Conservation (phyloP, 2,113 vertebrate species). For the Onychostruthus taczanowskii region DNA sequence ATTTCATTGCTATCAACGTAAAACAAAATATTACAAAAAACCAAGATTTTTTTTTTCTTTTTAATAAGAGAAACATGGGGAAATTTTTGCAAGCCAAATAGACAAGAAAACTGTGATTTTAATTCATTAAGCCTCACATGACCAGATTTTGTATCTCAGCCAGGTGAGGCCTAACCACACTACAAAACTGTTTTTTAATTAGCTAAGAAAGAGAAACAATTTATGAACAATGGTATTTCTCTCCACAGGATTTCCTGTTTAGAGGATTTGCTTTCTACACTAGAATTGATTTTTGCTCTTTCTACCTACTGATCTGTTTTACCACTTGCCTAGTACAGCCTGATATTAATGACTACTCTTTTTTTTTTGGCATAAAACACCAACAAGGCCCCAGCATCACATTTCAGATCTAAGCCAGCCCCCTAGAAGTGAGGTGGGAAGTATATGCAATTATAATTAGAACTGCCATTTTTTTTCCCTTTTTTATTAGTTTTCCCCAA, state of each 20-base stretch:
- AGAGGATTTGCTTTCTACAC: slow-evolving; percentile 10
- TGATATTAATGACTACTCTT: background rate
- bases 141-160: background rate
- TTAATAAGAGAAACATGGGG: slow-evolving; percentile 1
- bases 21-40: slow-evolving; percentile 17
- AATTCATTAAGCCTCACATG: slow-evolving; percentile 16
- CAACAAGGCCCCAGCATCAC: background rate
- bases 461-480: background rate
- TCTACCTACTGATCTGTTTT: background rate
- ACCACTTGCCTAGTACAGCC: background rate
- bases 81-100: slow-evolving; percentile 19
- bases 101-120: background rate
- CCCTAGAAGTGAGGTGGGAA: background rate
- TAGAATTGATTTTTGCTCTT: background rate
- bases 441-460: background rate
- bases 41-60: background rate
- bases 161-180: background rate
- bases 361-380: background rate
- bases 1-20: background rate
- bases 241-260: slow-evolving; percentile 40
- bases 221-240: slow-evolving; percentile 8
- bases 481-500: background rate
- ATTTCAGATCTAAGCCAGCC: background rate
- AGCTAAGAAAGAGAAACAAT: slow-evolving; percentile 9
- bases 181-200: slow-evolving; percentile 13